These are phyloP conservation scores for Mesorhabditis spiculigera DNA, from an alignment of 2,888 invertebrate species.

Conservation along the genomic window DNA sequence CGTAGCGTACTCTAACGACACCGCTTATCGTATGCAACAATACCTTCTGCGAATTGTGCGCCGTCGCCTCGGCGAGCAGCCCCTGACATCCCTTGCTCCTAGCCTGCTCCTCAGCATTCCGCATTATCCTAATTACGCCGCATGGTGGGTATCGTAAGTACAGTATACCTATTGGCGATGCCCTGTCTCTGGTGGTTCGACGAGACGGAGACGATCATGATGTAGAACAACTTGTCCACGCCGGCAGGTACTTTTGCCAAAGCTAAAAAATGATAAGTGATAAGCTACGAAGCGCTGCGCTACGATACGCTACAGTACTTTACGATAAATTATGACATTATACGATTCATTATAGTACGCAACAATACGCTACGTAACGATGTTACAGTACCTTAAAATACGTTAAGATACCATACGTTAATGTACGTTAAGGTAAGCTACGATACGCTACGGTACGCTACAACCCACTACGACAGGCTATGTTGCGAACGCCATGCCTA, in stretches of 20 bases:
- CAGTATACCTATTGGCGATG: not conserved
- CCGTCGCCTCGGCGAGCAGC: not conserved
- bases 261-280: not conserved
- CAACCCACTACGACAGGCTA: no score
- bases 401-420: no score
- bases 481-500: no score
- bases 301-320: no score
- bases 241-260: not conserved
- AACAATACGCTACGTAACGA: no score
- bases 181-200: not conserved
- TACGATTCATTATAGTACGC: no score
- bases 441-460: no score
- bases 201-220: slow-evolving; percentile 2
- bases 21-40: not conserved
- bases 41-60: slow-evolving; percentile 1
- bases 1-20: not conserved
- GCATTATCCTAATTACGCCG: not conserved
- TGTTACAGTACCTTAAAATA: no score
- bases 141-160: not conserved
- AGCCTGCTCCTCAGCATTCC: not conserved
- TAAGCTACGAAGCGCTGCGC: no score
- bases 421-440: no score
- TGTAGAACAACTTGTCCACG: not conserved
- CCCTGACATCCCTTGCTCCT: not conserved
- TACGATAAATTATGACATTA: no score